These are phyloP conservation scores for Ethmia dodecea DNA, from an alignment of 2,888 invertebrate species.

Conservation along the genomic window DNA sequence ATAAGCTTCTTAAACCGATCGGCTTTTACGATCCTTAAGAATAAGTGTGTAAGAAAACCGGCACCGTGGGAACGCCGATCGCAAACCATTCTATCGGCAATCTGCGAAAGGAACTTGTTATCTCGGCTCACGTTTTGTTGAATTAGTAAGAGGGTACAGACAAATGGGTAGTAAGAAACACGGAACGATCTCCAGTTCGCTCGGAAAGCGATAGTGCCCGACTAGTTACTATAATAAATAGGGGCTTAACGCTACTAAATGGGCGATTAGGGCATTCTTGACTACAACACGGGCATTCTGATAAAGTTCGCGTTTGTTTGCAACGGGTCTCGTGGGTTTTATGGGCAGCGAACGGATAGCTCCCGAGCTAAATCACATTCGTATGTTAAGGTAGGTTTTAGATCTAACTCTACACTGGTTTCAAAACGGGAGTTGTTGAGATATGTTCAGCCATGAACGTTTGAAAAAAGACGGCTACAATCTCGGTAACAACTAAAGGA, in stretches of 20 bases:
- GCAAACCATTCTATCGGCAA: conserved; percentile 32
- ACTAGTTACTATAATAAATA: conserved; percentile 70
- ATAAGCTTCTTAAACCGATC: too few species aligned
- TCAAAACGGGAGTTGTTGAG: too few species aligned
- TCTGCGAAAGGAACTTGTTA: conserved; percentile 50
- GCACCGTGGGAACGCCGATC: conserved; percentile 13
- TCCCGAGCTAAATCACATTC: conserved; percentile 44
- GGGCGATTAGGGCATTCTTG: conserved; percentile 67
- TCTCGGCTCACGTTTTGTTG: conserved; percentile 58
- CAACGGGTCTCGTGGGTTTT: conserved; percentile 56
- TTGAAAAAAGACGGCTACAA: too few species aligned
- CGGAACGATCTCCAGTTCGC: conserved; percentile 49
- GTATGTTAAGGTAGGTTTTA: conserved; percentile 23
- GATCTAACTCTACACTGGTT: too few species aligned
- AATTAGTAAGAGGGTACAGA: conserved; percentile 66
- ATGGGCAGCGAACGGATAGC: conserved; percentile 48
- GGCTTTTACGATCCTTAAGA: not conserved
- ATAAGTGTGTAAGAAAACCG: conserved; percentile 7
- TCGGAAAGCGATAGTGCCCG: conserved; percentile 62
- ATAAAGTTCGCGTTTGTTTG: conserved; percentile 65
- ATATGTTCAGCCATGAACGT: too few species aligned
- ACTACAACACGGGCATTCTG: conserved; percentile 62
- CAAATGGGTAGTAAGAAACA: conserved; percentile 56
- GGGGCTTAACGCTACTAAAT: conserved; percentile 60
- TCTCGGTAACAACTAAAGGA: too few species aligned